Conservation (phyloP, 2,888 invertebrate species). For the Chrysolina americana region DNA sequence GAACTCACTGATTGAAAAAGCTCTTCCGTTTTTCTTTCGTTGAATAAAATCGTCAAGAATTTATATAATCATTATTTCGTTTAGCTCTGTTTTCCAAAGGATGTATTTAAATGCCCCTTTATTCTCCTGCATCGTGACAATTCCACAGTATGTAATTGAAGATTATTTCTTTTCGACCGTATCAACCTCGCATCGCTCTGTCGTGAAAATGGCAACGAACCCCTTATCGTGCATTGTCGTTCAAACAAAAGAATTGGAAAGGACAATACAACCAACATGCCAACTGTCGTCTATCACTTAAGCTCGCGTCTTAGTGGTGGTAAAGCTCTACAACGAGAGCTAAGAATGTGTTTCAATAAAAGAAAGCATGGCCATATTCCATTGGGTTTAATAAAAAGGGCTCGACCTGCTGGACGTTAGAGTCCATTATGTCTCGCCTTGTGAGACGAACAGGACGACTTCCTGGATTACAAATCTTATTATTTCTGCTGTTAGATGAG, state of each 20-base stretch:
- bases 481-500: not conserved
- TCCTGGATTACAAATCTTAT: not conserved
- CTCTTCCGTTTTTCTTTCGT: no score
- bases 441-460: not conserved
- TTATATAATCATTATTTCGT: no score
- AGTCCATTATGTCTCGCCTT: constrained; percentile 20
- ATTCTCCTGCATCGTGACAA: not conserved
- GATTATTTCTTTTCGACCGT: not conserved
- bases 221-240: not conserved
- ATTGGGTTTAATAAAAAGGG: constrained; percentile 29
- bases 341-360: constrained; percentile 19
- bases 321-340: constrained; percentile 2
- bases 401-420: constrained; percentile 28
- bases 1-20: no score
- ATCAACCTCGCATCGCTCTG: not conserved
- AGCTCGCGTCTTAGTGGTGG: not conserved
- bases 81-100: no score
- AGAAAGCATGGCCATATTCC: constrained; percentile 22
- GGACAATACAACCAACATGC: constrained; percentile 5
- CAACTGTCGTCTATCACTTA: constrained; percentile 13
- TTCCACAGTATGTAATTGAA: not conserved
- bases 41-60: no score
- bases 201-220: constrained; percentile 8
- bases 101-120: not conserved
- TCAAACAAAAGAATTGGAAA: constrained; percentile 17